Evolutionary conservation across 2,113 vertebrate species (phyloP).

Genomic region (Sakesphorus luctuosus): DNA sequence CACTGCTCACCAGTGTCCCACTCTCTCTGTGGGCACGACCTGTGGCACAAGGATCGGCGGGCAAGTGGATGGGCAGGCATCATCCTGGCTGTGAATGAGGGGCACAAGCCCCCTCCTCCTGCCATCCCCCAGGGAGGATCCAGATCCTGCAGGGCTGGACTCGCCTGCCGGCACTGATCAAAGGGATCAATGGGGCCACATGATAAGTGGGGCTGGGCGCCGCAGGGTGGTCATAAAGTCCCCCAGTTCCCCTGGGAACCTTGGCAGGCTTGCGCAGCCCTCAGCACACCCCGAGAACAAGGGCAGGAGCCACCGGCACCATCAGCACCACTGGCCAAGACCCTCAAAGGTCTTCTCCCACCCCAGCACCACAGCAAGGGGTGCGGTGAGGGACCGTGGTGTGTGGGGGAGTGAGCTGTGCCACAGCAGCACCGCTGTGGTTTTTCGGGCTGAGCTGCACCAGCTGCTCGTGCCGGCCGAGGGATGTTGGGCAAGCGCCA

Average conservation of each 20-base stretch:
- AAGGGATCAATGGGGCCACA: slow-evolving; percentile 8
- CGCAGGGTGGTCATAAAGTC: slow-evolving; percentile 18
- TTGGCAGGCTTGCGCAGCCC: neutral
- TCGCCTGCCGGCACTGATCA: neutral
- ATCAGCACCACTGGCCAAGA: fast-evolving
- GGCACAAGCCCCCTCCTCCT: neutral
- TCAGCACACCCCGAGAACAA: neutral
- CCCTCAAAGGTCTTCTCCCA: neutral
- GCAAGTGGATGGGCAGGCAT: neutral
- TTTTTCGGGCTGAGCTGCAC: neutral
- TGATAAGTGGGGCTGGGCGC: neutral
- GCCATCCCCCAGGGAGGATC: neutral
- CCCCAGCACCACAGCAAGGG: fast-evolving
- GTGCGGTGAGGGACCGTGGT: neutral
- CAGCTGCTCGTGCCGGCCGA: neutral
- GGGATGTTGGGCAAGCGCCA: neutral
- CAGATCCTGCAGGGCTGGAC: neutral
- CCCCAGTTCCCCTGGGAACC: neutral
- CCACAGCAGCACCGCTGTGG: neutral
- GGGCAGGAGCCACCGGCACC: neutral
- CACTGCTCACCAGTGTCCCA: neutral
- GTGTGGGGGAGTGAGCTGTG: neutral
- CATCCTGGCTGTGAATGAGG: fast-evolving
- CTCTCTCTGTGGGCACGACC: fast-evolving
- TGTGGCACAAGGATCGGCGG: fast-evolving